phyloP scores from a whole-genome alignment of 64 coral and sea anemone species.

The Montipora sp. region DNA sequence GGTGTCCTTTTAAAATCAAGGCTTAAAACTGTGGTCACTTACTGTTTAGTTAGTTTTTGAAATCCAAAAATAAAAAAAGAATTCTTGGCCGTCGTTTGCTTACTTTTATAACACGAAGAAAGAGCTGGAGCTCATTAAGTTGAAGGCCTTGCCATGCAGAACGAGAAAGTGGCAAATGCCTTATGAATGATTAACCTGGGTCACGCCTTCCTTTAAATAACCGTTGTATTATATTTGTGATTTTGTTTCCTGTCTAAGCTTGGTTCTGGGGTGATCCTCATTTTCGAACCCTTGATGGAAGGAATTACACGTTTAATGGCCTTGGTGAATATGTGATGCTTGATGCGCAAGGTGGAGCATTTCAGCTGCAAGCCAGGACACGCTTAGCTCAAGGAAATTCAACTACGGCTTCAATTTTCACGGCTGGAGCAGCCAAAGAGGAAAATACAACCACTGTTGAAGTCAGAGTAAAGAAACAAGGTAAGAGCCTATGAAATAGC shows the following conservation, averaged over 20 bases:
- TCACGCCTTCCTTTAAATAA: too few species aligned
- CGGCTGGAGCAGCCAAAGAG: slow-evolving; percentile 63
- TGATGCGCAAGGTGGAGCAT: slow-evolving; percentile 33
- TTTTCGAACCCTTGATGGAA: slow-evolving; percentile 44
- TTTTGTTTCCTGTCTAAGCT: background rate
- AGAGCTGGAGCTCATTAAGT: too few species aligned
- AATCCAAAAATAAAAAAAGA: too few species aligned
- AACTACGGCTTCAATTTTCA: slow-evolving; percentile 55
- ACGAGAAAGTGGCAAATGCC: too few species aligned
- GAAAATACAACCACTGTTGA: slow-evolving; percentile 56
- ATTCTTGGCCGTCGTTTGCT: too few species aligned
- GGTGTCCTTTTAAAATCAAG: too few species aligned
- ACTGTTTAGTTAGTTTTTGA: too few species aligned
- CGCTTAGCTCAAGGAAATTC: slow-evolving; percentile 11
- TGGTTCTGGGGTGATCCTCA: slow-evolving; percentile 73
- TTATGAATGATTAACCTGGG: too few species aligned
- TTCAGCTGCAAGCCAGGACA: slow-evolving; percentile 71
- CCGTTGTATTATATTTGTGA: too few species aligned
- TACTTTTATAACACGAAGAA: too few species aligned
- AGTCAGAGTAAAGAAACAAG: slow-evolving; percentile 30
- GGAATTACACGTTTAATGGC: slow-evolving; percentile 72
- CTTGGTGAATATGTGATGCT: slow-evolving; percentile 58
- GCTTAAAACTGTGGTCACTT: too few species aligned
- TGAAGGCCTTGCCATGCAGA: too few species aligned
- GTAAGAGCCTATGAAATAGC: background rate